These are phyloP conservation scores for Climacteris rufus DNA, from an alignment of 2,113 vertebrate genomes.

Conservation along the genomic window DNA sequence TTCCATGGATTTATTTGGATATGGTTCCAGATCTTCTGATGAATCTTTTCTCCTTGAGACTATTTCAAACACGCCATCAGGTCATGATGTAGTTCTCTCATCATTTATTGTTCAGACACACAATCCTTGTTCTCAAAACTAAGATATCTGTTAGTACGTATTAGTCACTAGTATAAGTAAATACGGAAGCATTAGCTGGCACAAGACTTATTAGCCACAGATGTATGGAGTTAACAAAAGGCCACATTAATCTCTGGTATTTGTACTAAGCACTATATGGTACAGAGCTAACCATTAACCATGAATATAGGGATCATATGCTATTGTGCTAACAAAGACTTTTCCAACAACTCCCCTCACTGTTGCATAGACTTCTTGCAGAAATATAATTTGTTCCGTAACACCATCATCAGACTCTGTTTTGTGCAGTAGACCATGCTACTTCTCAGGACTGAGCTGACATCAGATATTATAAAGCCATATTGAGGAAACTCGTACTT, in stretches of 20 bases:
- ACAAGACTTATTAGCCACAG: neutral
- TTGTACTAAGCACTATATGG: neutral
- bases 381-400: neutral
- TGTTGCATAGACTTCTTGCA: neutral
- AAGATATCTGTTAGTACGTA: neutral
- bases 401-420: neutral
- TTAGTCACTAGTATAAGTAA: neutral
- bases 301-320: accelerated
- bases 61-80: neutral
- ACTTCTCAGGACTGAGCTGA: neutral
- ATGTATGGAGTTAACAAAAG: neutral
- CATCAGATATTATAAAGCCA: neutral
- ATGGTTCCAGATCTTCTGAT: neutral
- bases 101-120: neutral
- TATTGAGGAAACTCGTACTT: neutral
- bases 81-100: neutral
- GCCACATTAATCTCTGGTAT: neutral
- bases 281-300: neutral
- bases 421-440: neutral
- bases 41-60: neutral
- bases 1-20: neutral
- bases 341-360: neutral
- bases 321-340: neutral
- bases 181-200: neutral
- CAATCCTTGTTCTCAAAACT: neutral